These are phyloP conservation scores for Drosophila neotestacea DNA, from an alignment of 2,888 invertebrate species.

Conservation along the genomic window DNA sequence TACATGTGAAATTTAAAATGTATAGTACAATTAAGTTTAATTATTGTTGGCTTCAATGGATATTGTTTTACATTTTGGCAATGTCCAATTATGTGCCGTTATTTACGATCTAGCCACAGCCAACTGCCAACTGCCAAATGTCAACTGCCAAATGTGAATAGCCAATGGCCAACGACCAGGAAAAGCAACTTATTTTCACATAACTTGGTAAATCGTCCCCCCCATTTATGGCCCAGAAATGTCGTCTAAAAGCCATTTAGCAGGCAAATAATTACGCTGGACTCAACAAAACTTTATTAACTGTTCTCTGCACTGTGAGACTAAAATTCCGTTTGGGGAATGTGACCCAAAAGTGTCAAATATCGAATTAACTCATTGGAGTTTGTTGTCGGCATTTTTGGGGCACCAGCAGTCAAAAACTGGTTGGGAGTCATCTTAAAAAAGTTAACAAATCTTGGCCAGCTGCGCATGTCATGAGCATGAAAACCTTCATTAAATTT, in stretches of 20 bases:
- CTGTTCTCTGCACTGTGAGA: constrained; percentile 36
- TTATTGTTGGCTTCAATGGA: constrained; percentile 58
- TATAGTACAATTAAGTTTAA: constrained; percentile 74
- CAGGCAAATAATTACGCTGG: constrained; percentile 76
- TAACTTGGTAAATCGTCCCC: constrained; percentile 67
- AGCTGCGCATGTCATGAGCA: constrained; percentile 71
- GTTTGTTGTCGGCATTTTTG: constrained; percentile 23
- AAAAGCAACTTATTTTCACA: constrained; percentile 74
- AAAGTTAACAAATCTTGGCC: constrained; percentile 67
- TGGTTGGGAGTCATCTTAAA: constrained; percentile 27
- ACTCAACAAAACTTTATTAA: constrained; percentile 75
- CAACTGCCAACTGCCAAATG: constrained; percentile 40
- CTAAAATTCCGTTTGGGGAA: constrained; percentile 44
- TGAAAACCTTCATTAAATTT: constrained; percentile 82
- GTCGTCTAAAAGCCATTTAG: constrained; percentile 75
- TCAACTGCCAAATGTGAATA: constrained; percentile 29
- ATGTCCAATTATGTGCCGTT: constrained; percentile 62
- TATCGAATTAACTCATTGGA: constrained; percentile 79
- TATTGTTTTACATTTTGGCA: constrained; percentile 50
- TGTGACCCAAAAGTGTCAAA: constrained; percentile 76
- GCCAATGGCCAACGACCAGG: constrained; percentile 38
- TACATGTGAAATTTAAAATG: constrained; percentile 57
- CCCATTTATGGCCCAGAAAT: constrained; percentile 67
- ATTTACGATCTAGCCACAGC: constrained; percentile 56
- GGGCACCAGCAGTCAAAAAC: background rate